phyloP scores from a whole-genome alignment of 2,797 vertebrate species.

The Pseudomugil gertrudae region DNA sequence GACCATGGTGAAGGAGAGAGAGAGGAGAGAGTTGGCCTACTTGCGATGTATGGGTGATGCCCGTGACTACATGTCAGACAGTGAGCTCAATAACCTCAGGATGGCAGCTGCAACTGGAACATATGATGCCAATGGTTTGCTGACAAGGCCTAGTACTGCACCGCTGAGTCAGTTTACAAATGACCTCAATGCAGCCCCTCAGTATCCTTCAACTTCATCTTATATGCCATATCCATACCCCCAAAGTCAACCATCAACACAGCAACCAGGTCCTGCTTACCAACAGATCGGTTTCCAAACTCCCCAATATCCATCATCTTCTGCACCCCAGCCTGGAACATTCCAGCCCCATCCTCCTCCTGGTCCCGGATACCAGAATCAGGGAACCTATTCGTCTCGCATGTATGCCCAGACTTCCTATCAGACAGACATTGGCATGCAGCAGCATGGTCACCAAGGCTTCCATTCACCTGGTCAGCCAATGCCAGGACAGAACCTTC shows the following conservation, averaged over 20 bases:
- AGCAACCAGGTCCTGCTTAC: conserved; percentile 81
- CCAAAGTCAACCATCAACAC: conserved; percentile 83
- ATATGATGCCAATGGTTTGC: conserved; percentile 83
- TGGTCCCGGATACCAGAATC: conserved; percentile 86
- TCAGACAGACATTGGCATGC: conserved; percentile 86
- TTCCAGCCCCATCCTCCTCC: conserved; percentile 89
- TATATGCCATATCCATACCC: conserved; percentile 89
- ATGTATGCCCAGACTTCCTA: conserved; percentile 84
- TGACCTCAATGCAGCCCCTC: conserved; percentile 80
- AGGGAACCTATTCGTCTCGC: conserved; percentile 84
- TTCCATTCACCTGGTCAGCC: conserved; percentile 86
- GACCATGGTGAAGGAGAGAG: conserved; percentile 92
- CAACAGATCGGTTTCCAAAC: conserved; percentile 88
- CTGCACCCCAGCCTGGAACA: conserved; percentile 88
- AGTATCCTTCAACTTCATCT: conserved; percentile 84
- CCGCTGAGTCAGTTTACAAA: conserved; percentile 87
- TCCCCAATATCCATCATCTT: conserved; percentile 85
- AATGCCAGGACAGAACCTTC: conserved; percentile 85
- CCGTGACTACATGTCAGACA: conserved; percentile 96
- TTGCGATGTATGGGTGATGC: conserved; percentile 90
- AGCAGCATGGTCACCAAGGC: conserved; percentile 84
- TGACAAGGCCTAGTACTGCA: conserved; percentile 83
- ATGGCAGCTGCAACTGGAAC: conserved; percentile 78
- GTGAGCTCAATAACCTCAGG: conserved; percentile 94
- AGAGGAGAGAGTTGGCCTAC: conserved; percentile 90